phyloP scores from a whole-genome alignment of 2,113 vertebrate species.

The Pogonocichla stellata region DNA sequence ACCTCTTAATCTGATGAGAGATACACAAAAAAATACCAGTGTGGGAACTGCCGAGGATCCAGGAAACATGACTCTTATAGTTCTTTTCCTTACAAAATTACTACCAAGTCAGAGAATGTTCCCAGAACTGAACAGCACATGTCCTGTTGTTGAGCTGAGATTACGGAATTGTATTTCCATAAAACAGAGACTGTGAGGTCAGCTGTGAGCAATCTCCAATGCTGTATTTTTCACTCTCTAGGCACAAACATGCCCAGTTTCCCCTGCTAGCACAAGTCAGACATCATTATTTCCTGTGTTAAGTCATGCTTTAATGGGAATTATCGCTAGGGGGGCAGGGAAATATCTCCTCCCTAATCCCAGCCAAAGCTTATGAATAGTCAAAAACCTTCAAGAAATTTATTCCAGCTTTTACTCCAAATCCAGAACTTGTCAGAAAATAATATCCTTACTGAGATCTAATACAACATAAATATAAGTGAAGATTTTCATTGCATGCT shows the following conservation, averaged over 20 bases:
- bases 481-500: neutral
- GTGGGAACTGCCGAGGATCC: neutral
- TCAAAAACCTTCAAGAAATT: neutral
- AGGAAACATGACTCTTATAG: neutral
- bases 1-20: neutral
- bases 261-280: neutral
- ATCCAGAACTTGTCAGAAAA: neutral
- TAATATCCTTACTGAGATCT: neutral
- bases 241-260: neutral
- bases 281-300: slow-evolving; percentile 17
- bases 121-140: neutral
- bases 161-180: neutral
- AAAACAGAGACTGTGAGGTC: neutral
- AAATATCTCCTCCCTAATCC: neutral
- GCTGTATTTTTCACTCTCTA: slow-evolving; percentile 1
- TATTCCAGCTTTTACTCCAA: neutral
- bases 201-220: neutral
- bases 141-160: neutral
- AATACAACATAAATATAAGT: neutral
- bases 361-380: neutral
- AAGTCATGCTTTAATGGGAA: neutral
- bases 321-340: neutral
- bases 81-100: neutral
- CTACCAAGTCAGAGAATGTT: neutral
- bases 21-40: neutral